Percentiles rank a stretch among this genome's conserved stretches.
Evolutionary conservation across 2,888 invertebrate genomes (phyloP).

Genomic region (Drosophila paracracens): DNA sequence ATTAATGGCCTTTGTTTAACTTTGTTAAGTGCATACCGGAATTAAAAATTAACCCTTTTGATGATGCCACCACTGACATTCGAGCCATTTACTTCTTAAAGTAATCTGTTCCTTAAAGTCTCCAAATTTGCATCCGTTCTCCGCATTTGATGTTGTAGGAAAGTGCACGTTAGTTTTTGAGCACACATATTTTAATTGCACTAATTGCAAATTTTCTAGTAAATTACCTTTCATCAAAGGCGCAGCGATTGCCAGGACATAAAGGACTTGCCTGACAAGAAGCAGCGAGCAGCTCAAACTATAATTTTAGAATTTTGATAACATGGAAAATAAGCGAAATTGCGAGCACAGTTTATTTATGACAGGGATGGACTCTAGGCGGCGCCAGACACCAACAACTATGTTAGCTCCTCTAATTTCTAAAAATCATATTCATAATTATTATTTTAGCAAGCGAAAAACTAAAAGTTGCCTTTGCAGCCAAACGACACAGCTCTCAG

Average conservation of each 20-base stretch:
- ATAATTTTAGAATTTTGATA: constrained; percentile 73
- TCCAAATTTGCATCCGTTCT: neutral
- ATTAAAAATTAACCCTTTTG: constrained; percentile 44
- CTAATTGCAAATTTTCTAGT: constrained; percentile 82
- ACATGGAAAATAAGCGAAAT: constrained; percentile 49
- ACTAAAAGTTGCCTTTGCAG: constrained; percentile 65
- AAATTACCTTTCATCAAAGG: constrained; percentile 75
- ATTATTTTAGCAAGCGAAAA: constrained; percentile 70
- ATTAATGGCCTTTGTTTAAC: constrained; percentile 75
- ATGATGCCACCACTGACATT: constrained; percentile 14
- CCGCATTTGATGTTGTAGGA: neutral
- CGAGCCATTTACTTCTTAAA: constrained; percentile 22
- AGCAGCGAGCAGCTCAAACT: constrained; percentile 43
- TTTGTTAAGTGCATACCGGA: constrained; percentile 47
- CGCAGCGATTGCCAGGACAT: constrained; percentile 31
- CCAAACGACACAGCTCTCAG: constrained; percentile 25
- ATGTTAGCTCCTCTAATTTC: constrained; percentile 43
- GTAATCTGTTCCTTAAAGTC: constrained; percentile 19
- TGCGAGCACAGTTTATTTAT: constrained; percentile 35
- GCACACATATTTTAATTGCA: constrained; percentile 70
- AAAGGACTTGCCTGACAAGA: constrained; percentile 16
- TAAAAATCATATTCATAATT: constrained; percentile 72
- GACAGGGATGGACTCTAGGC: constrained; percentile 19
- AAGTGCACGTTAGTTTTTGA: constrained; percentile 35
- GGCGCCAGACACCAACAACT: constrained; percentile 10